Conservation (phyloP, 1,140 invertebrate species). For the Anoplophora glabripennis region DNA sequence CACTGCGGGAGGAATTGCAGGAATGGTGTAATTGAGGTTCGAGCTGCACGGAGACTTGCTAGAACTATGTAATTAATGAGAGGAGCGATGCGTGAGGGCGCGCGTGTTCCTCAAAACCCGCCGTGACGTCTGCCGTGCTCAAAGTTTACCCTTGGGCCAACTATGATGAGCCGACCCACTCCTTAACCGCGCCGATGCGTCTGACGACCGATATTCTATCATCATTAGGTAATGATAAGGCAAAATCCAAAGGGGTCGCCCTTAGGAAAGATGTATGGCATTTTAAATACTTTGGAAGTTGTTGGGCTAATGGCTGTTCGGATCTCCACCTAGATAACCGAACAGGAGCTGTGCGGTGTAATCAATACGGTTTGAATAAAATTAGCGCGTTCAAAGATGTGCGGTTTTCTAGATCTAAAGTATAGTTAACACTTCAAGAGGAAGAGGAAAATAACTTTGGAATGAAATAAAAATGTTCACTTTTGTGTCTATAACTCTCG, state of each 20-base stretch:
- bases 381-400: no score
- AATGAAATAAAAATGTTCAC: no score
- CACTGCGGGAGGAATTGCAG: conserved; percentile 28
- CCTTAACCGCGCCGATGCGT: conserved; percentile 7
- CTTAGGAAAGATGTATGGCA: background rate
- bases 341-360: no score
- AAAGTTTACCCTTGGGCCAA: conserved; percentile 30
- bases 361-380: no score
- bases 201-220: conserved; percentile 13
- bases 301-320: no score
- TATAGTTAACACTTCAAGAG: background rate
- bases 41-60: conserved; percentile 33
- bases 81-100: conserved; percentile 35
- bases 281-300: no score
- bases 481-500: no score
- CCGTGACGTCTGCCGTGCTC: conserved; percentile 26
- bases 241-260: background rate
- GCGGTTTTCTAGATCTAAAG: background rate
- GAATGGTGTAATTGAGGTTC: conserved; percentile 42
- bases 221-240: conserved; percentile 7
- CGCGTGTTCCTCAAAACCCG: conserved; percentile 25
- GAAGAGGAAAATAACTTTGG: no score
- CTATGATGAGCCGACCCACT: conserved; percentile 11
- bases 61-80: conserved; percentile 38
- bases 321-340: no score